Conservation (phyloP, 2,888 invertebrate genomes). For the Neocrepidodera transversa region DNA sequence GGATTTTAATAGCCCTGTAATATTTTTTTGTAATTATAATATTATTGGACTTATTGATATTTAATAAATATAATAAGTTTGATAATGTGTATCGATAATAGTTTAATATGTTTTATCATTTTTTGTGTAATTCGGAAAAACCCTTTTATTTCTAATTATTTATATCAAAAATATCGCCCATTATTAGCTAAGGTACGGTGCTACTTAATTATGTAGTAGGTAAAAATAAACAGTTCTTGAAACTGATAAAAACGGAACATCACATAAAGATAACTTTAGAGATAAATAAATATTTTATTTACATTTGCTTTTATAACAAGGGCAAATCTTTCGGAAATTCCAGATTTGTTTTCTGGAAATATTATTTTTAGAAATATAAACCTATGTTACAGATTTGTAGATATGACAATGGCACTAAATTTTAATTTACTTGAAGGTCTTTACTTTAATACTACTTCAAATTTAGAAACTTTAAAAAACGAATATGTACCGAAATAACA, state of each 20-base stretch:
- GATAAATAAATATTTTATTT: slow-evolving; percentile 3
- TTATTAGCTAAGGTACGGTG: background rate
- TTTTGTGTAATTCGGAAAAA: background rate
- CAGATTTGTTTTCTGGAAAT: background rate
- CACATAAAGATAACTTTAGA: background rate
- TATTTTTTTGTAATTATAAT: no score
- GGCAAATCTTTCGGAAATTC: slow-evolving; percentile 14
- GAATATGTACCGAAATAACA: no score
- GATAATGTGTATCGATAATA: no score
- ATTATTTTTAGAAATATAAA: background rate
- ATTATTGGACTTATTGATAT: no score
- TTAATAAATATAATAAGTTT: no score
- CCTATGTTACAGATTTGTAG: no score
- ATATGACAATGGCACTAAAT: no score
- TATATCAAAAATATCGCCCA: background rate
- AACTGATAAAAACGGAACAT: slow-evolving; percentile 10
- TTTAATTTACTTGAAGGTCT: no score
- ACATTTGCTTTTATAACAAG: background rate
- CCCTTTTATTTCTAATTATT: background rate
- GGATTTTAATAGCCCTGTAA: no score
- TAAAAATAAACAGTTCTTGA: background rate
- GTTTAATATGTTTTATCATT: background rate
- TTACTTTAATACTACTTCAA: no score
- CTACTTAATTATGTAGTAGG: background rate
- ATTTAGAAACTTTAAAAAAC: no score